Evolutionary conservation across 2,797 vertebrate genomes (phyloP).

Genomic region (Glyptemys insculpta): DNA sequence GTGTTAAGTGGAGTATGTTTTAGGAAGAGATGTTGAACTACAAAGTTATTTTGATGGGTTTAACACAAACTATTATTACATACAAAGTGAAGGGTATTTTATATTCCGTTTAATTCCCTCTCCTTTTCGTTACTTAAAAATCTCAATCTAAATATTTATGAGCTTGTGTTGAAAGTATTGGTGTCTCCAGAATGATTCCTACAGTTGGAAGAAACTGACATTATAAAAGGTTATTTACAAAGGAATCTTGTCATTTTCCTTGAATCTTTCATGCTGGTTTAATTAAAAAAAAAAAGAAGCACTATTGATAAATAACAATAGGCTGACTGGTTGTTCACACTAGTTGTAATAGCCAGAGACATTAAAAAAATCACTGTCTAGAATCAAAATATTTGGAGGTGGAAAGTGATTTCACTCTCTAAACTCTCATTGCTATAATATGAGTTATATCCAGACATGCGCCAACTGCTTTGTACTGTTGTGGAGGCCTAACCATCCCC

Average conservation of each 20-base stretch:
- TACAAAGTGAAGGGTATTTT: neutral
- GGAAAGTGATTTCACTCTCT: neutral
- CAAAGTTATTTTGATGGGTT: neutral
- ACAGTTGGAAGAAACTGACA: neutral
- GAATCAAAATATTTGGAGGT: neutral
- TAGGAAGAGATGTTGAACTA: neutral
- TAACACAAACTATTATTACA: neutral
- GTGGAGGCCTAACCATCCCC: neutral
- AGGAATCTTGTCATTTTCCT: neutral
- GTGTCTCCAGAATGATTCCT: neutral
- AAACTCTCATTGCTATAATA: rapidly evolving
- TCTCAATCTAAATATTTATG: neutral
- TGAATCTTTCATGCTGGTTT: neutral
- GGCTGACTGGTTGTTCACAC: neutral
- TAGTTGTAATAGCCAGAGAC: neutral
- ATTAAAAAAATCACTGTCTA: rapidly evolving
- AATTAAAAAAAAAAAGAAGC: neutral
- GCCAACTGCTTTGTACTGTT: neutral
- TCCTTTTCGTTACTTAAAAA: neutral
- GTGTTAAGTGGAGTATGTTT: neutral
- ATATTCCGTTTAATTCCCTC: neutral
- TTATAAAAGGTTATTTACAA: neutral
- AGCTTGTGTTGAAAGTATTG: neutral
- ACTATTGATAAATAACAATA: neutral
- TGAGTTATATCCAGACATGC: neutral